Evolutionary conservation across 2,113 vertebrate species (phyloP).

Genomic region (Picathartes gymnocephalus): DNA sequence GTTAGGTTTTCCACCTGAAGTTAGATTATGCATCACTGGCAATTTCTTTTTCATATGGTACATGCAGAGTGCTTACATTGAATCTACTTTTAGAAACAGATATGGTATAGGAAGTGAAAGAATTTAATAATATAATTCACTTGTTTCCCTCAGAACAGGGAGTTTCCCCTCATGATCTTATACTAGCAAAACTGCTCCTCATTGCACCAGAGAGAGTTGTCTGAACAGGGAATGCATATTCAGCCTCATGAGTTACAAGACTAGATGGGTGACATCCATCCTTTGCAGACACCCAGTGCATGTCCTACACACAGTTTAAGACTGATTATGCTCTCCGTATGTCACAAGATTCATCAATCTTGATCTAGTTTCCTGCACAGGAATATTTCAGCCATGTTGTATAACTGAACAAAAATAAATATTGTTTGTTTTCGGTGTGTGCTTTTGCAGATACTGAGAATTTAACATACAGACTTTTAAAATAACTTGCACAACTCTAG

Average conservation of each 20-base stretch:
- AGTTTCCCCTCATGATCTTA: background rate
- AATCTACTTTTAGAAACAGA: constrained; percentile 11
- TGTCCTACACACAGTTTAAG: background rate
- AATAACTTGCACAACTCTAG: background rate
- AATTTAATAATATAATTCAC: background rate
- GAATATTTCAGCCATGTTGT: background rate
- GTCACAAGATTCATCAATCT: background rate
- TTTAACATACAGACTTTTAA: background rate
- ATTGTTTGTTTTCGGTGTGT: background rate
- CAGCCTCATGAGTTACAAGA: background rate
- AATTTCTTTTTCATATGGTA: background rate
- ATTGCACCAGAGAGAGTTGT: background rate
- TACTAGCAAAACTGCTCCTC: background rate
- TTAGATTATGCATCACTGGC: background rate
- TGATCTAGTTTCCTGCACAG: background rate
- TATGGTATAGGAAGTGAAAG: background rate
- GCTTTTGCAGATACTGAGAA: background rate
- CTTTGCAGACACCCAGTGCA: background rate
- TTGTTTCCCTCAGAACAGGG: background rate
- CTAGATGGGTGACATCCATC: background rate
- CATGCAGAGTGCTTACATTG: constrained; percentile 17
- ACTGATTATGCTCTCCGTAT: background rate
- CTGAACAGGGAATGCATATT: background rate
- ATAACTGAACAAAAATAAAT: background rate
- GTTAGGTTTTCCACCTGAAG: constrained; percentile 53